Evolutionary conservation across 2,888 invertebrate species (phyloP), one percentile per base, ranked within the genome.

Genomic region (Andrena haemorrhoa): DNA sequence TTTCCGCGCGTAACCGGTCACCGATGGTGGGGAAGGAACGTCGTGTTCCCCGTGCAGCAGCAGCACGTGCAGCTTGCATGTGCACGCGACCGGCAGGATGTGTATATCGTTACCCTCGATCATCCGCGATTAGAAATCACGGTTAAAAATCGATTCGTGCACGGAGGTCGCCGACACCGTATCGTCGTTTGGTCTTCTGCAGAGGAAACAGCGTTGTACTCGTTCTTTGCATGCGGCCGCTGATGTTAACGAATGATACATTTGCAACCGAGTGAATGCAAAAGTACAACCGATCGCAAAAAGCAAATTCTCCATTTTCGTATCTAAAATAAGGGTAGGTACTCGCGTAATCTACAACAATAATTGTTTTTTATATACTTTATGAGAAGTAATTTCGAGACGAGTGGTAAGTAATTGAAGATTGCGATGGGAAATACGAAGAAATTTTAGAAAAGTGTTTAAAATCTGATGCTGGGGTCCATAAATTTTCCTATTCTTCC

Each of bases 71-170:
- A 72, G 63, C 41, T 73, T 83, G 82, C 71, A 75, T 79, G 82
- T 75, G 82, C 80, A 86, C 80, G 84, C 85, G 83, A 86, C 83
- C 79, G 74, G 70, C 82, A 79, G 81, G 75, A 85, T 85, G 82
- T 83, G 75, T 82, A 82, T 85, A 88, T 88, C 85, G 84, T 85
- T 86, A 81, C 63, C 71, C 79, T 69, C 81, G 84, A 84, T 82
- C 69, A 65, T 86, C 74, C 78, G 65, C 68, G 74, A 80, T 83
- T 86, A 82, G 77, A 77, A 80, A 86, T 83, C 82, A 66, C 71
- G 68, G 77, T 78, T 68, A 78, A 82, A 84, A 84, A 83, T 76
- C 79, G 77, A 83, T 82, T 85, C 85, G 83, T 82, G 83, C 80
- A 53, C 80, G 33, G 79, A 75, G 84, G 74, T 87, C 81, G 77